phyloP scores from a whole-genome alignment of 2,797 vertebrate genomes.

The Strix occidentalis region DNA sequence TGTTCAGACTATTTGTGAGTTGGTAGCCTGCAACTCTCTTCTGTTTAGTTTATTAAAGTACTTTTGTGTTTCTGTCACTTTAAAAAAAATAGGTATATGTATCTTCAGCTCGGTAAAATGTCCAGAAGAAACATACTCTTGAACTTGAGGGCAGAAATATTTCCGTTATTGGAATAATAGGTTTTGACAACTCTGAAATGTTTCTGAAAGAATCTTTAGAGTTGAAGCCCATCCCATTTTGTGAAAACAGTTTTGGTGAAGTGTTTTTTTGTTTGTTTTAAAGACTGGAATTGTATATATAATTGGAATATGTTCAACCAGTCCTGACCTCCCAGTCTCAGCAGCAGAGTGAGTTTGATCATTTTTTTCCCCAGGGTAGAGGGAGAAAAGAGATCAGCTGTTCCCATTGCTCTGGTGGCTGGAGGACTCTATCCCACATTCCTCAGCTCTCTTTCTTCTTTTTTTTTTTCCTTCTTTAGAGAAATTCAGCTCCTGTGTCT shows the following conservation, averaged over 20 bases:
- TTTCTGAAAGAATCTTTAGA: background rate
- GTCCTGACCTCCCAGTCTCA: background rate
- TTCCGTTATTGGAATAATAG: background rate
- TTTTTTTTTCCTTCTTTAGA: background rate
- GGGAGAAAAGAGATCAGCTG: background rate
- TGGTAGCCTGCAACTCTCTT: background rate
- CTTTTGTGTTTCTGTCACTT: background rate
- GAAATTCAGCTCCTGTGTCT: background rate
- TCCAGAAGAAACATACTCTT: background rate
- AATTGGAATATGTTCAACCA: background rate
- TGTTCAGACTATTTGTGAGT: background rate
- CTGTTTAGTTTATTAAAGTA: background rate
- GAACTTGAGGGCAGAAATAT: background rate
- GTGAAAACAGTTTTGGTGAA: background rate
- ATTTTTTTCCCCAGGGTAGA: background rate
- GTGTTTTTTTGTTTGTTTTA: background rate
- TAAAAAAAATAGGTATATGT: background rate
- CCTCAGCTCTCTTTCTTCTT: background rate
- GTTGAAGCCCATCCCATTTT: background rate
- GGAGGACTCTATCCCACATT: background rate
- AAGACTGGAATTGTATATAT: background rate
- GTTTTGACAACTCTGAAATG: background rate
- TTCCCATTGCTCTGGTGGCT: background rate
- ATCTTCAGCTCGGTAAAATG: background rate
- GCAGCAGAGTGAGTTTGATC: background rate